Evolutionary conservation across 1,140 invertebrate genomes (phyloP), one percentile per base, ranked within the genome.

Genomic region (Saccostrea cuccullata): DNA sequence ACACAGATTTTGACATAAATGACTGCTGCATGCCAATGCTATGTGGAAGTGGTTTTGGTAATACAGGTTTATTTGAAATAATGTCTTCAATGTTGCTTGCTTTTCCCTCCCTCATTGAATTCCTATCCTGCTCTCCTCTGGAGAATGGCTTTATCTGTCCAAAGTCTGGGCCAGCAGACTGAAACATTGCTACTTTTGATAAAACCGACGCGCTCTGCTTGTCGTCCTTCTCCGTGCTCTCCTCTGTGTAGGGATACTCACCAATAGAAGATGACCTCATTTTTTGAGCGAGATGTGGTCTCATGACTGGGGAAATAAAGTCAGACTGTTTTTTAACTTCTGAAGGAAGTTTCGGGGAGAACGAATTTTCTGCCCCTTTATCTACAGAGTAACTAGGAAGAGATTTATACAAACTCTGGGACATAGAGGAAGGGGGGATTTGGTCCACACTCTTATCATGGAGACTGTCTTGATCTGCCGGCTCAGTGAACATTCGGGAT

Each of bases 401-500:
- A 13, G 86, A 87, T 82, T 87, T 87, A 30, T 83, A 87, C 86
- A 87, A 36, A 40, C 56, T 56, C 36, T 60, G 77, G n/a, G 86
- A 67, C 58, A 87, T 60, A 56, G 86, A 87, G 82, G 73, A 55
- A 40, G 23, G 82, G 70, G 73, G 55, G 20, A 23, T 60, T 82
- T 70, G 87, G 73, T 36, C 17, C 88, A 86, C 82, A 36, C 67
- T 11, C 82, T 86, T 56, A 83, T 88, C 73, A 82, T 86, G 47
- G 20, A 17, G 30, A 64, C 12, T 60, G 70, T 87, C 89, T 83
- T 88, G 87, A 84, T 91, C 89, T 26, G 86, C 82, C 36, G 88
- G 89, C 86, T 93, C 92, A 36, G 87, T 89, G 91, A 92, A 92
- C 86, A 92, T 90, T 36, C 93, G 88, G 36, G 93, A 92, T 83